These are phyloP conservation scores for Smutsia temminckii DNA, from an alignment of 2,797 vertebrate genomes.

Conservation along the genomic window DNA sequence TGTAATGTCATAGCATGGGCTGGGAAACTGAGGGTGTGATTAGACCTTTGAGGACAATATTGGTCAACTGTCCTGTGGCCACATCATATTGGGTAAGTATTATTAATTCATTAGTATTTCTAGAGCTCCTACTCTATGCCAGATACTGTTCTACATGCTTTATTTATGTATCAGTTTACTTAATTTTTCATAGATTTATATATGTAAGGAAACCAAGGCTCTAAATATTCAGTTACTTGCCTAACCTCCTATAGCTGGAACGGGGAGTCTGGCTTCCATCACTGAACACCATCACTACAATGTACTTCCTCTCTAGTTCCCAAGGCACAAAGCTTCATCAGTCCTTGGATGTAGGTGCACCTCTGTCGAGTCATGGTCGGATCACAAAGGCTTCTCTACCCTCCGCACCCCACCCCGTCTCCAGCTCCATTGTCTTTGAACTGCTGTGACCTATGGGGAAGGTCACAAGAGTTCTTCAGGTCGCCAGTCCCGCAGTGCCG, in stretches of 20 bases:
- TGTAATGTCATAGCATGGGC: neutral
- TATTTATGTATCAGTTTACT: neutral
- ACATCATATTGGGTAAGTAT: neutral
- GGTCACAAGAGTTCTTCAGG: neutral
- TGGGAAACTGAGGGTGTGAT: neutral
- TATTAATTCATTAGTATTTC: neutral
- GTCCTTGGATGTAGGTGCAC: too few relatives aligned
- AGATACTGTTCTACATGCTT: neutral
- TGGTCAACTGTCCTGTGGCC: too few relatives aligned
- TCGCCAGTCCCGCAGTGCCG: neutral
- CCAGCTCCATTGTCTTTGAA: neutral
- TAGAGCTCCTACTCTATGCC: neutral
- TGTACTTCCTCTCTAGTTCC: neutral
- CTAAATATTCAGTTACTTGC: neutral
- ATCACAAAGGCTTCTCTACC: neutral
- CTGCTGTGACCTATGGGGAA: neutral
- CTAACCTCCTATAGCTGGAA: neutral
- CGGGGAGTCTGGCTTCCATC: neutral
- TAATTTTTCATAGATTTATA: neutral
- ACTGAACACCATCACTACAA: neutral
- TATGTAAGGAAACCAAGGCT: neutral
- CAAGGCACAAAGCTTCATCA: neutral
- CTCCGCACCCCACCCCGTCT: rapidly evolving
- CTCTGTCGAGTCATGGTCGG: neutral
- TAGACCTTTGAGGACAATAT: rapidly evolving